These are phyloP conservation scores for Gallinago media DNA, from an alignment of 2,113 vertebrate species.

Conservation along the genomic window DNA sequence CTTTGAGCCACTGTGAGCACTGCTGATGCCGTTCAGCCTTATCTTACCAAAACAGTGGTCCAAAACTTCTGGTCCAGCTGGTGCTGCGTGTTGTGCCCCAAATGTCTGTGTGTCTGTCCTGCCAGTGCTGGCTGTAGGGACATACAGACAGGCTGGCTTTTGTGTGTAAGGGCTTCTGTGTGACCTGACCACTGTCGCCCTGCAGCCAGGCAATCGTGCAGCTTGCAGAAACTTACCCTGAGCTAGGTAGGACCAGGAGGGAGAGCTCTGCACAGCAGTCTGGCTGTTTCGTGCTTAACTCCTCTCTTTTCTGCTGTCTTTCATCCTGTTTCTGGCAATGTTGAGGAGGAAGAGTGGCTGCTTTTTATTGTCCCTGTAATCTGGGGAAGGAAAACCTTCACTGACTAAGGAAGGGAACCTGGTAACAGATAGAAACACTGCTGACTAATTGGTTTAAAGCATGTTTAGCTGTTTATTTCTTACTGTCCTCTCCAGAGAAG, in stretches of 20 bases:
- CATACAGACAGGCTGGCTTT: not conserved
- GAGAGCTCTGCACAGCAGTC: not conserved
- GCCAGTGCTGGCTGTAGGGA: not conserved
- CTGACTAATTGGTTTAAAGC: not conserved
- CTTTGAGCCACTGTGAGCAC: not conserved
- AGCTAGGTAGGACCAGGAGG: not conserved
- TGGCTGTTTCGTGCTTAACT: not conserved
- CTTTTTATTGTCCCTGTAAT: not conserved
- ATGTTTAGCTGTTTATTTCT: not conserved
- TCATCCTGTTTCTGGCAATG: not conserved
- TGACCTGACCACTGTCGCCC: rapidly evolving
- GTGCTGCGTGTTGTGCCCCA: too few relatives aligned
- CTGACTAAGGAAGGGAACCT: not conserved
- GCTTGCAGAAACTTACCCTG: rapidly evolving
- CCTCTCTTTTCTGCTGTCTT: not conserved
- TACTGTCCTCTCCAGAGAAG: not conserved
- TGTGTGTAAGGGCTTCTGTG: rapidly evolving
- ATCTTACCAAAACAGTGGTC: rapidly evolving
- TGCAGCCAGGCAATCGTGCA: not conserved
- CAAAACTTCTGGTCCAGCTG: not conserved
- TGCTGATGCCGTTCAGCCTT: not conserved
- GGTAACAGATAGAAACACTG: not conserved
- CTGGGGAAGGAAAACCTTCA: not conserved
- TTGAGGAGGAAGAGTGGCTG: not conserved
- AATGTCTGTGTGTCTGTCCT: not conserved